phyloP scores from a whole-genome alignment of 2,113 vertebrate species.

The Tragelaphus imberbis region DNA sequence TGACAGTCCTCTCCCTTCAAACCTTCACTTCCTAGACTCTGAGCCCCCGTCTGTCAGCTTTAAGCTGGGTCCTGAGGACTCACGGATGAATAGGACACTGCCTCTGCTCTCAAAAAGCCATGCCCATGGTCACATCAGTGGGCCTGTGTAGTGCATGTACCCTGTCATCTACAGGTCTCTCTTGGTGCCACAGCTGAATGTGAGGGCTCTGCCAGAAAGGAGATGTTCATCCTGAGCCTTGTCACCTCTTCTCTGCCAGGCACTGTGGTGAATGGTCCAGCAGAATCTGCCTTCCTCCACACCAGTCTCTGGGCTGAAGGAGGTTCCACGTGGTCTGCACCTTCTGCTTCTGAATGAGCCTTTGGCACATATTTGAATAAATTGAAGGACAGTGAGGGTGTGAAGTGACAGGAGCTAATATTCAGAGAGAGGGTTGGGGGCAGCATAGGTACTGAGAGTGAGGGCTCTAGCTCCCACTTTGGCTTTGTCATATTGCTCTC shows the following conservation, averaged over 20 bases:
- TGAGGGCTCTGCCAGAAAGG: neutral
- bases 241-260: neutral
- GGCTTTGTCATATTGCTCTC: neutral
- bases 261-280: neutral
- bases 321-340: neutral
- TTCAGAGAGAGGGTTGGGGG: neutral
- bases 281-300: neutral
- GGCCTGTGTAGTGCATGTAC: rapidly evolving
- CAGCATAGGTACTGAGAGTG: rapidly evolving
- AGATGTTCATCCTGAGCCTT: rapidly evolving
- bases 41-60: rapidly evolving
- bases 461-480: neutral
- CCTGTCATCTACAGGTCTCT: too few relatives aligned
- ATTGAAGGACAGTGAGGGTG: neutral
- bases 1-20: neutral
- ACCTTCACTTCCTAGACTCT: neutral
- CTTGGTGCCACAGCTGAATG: too few relatives aligned
- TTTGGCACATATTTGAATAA: neutral
- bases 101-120: neutral
- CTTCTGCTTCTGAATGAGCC: neutral
- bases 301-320: neutral
- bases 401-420: neutral
- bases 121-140: rapidly evolving
- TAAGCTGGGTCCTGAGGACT: too few relatives aligned
- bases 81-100: rapidly evolving